phyloP scores from a whole-genome alignment of 1,140 invertebrate species.

The Hylaeus anthracinus region DNA sequence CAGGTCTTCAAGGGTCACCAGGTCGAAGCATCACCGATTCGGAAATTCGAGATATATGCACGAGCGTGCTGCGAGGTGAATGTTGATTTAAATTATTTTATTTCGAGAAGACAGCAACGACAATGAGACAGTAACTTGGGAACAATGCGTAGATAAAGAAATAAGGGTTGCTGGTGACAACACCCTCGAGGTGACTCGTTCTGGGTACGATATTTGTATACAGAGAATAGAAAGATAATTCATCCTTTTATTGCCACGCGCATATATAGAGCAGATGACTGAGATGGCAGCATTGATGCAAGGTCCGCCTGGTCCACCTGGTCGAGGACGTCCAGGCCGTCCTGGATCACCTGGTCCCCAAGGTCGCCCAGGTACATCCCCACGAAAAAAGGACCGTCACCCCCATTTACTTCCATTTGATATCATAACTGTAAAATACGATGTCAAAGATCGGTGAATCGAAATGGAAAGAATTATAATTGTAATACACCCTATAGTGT shows the following conservation, averaged over 20 bases:
- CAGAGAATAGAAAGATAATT: slow-evolving; percentile 19
- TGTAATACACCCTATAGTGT: no score
- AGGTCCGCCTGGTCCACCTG: slow-evolving; percentile 84
- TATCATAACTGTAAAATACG: not conserved
- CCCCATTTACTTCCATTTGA: slow-evolving; percentile 6
- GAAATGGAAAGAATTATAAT: not conserved
- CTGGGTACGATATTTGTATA: not conserved
- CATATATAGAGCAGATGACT: slow-evolving; percentile 82
- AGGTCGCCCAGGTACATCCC: slow-evolving; percentile 83
- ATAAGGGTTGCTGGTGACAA: not conserved
- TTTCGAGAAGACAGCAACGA: no score
- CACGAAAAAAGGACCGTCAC: slow-evolving; percentile 34
- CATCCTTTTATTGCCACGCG: slow-evolving; percentile 38
- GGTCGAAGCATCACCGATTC: slow-evolving; percentile 79
- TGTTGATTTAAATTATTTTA: not conserved
- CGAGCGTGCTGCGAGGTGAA: slow-evolving; percentile 81
- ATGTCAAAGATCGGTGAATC: not conserved
- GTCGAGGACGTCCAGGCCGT: slow-evolving; percentile 82
- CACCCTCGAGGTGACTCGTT: not conserved
- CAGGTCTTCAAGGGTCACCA: slow-evolving; percentile 82
- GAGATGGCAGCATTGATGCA: slow-evolving; percentile 83
- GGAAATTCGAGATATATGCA: slow-evolving; percentile 82
- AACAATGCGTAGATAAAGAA: not conserved
- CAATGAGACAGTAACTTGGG: no score
- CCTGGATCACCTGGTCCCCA: slow-evolving; percentile 83